phyloP scores from a whole-genome alignment of 1,140 invertebrate genomes.

The Mycetomoellerius zeteki region DNA sequence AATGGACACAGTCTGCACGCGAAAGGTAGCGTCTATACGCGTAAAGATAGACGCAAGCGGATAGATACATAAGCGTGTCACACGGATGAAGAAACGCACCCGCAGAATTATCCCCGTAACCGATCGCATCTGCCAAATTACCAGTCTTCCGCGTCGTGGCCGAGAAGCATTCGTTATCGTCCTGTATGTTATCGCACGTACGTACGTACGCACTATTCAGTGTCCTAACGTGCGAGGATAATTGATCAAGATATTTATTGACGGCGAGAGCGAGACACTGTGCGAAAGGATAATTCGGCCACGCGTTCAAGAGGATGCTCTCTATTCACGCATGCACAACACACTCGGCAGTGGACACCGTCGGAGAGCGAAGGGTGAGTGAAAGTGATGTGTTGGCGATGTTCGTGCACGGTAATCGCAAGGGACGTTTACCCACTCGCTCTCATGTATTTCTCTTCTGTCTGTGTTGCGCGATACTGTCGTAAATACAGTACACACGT shows the following conservation, averaged over 20 bases:
- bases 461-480: not conserved
- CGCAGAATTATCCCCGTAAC: constrained; percentile 19
- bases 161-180: constrained; percentile 27
- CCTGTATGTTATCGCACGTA: not conserved
- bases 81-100: not conserved
- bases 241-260: constrained; percentile 74
- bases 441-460: constrained; percentile 9
- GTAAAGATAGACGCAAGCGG: constrained; percentile 11
- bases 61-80: constrained; percentile 4
- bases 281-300: constrained; percentile 62
- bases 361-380: constrained; percentile 41
- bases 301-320: constrained; percentile 49
- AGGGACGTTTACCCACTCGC: not conserved
- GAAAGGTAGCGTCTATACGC: not conserved
- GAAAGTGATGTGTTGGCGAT: constrained; percentile 52
- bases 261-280: constrained; percentile 51
- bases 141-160: constrained; percentile 18
- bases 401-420: not conserved
- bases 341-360: constrained; percentile 49
- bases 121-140: constrained; percentile 55
- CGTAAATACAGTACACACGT: not conserved
- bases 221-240: constrained; percentile 44
- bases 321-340: constrained; percentile 63
- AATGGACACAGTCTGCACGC: not conserved
- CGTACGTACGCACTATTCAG: constrained; percentile 14